phyloP scores from a whole-genome alignment of 2,888 invertebrate species.

The Nebria brevicollis region DNA sequence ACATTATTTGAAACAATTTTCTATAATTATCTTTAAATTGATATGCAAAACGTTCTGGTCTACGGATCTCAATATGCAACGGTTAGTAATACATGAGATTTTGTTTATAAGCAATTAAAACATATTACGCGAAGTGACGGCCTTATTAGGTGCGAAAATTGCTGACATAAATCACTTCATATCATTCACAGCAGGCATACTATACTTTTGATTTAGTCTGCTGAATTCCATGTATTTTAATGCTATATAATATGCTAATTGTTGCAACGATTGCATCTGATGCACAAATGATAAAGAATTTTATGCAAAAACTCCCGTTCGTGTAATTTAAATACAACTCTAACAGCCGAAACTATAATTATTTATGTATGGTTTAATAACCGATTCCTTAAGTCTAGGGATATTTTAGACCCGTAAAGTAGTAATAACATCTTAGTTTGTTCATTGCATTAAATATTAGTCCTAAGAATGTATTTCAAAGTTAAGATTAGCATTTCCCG shows the following conservation, averaged over 20 bases:
- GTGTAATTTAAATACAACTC: too few relatives aligned
- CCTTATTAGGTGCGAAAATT: conserved; percentile 22
- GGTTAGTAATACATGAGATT: not conserved
- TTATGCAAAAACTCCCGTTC: too few relatives aligned
- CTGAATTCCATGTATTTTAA: conserved; percentile 37
- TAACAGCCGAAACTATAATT: not conserved
- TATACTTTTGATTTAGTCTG: conserved; percentile 39
- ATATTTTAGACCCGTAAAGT: not conserved
- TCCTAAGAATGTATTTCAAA: not conserved
- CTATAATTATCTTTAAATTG: not conserved
- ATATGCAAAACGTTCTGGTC: conserved; percentile 1
- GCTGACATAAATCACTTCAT: conserved; percentile 38
- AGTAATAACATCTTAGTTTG: not conserved
- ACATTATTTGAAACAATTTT: not conserved
- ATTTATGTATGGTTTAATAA: not conserved
- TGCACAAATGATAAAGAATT: not conserved
- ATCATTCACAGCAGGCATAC: conserved; percentile 25
- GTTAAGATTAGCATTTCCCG: not conserved
- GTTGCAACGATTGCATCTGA: conserved; percentile 10
- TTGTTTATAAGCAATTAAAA: conserved; percentile 42
- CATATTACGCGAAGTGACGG: conserved; percentile 27
- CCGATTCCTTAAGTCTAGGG: not conserved
- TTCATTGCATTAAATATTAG: not conserved
- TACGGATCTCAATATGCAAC: not conserved
- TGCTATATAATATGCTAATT: conserved; percentile 30